Conservation (phyloP, 2,797 vertebrate species). For the Gila robusta region DNA sequence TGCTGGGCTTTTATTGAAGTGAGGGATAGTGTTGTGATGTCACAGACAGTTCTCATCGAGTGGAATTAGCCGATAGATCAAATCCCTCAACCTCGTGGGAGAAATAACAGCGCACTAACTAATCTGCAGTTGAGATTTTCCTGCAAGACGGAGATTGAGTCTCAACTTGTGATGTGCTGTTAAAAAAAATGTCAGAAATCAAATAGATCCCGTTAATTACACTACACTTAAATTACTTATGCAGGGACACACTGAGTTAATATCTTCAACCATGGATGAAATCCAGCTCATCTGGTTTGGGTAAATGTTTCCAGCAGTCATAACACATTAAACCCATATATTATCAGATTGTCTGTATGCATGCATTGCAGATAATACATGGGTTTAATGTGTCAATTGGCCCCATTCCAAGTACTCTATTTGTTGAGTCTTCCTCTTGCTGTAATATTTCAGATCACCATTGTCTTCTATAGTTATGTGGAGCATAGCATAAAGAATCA, state of each 20-base stretch:
- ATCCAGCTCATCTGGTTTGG: conserved; percentile 24
- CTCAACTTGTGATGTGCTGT: conserved; percentile 59
- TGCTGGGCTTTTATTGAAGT: conserved; percentile 42
- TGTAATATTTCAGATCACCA: neutral
- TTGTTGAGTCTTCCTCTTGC: conserved; percentile 9
- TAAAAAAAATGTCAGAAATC: conserved; percentile 63
- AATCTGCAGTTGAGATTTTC: conserved; percentile 71
- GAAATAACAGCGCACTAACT: conserved; percentile 67
- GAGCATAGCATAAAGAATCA: conserved; percentile 6
- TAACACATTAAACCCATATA: neutral
- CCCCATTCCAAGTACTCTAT: neutral
- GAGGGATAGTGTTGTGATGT: conserved; percentile 60
- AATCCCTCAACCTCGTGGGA: conserved; percentile 61
- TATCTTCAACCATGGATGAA: conserved; percentile 20
- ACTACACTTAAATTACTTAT: conserved; percentile 46
- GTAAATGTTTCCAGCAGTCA: conserved; percentile 24
- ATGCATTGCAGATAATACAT: neutral
- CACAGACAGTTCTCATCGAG: conserved; percentile 57
- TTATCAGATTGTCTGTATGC: neutral
- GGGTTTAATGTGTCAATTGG: conserved; percentile 17
- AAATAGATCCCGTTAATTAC: conserved; percentile 57
- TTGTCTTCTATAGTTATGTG: conserved; percentile 9
- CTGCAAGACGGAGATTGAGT: conserved; percentile 68
- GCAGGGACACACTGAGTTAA: conserved; percentile 38
- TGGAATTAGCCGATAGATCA: conserved; percentile 71